phyloP scores from a whole-genome alignment of 2,888 invertebrate species.

The Hesperia comma region DNA sequence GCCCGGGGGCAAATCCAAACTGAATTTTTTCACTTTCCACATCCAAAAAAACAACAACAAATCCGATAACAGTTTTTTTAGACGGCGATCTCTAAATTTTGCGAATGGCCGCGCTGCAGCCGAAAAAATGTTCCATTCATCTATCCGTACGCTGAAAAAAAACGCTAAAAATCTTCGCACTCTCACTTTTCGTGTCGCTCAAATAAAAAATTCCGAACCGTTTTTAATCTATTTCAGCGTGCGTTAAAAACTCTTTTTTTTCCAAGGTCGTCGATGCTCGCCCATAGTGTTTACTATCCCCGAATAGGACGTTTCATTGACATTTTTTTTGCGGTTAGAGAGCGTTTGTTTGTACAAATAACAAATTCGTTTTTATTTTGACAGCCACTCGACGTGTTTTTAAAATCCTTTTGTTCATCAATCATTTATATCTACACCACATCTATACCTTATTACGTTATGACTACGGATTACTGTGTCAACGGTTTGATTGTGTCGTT shows the following conservation, averaged over 20 bases:
- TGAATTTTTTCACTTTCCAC: constrained; percentile 48
- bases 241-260: constrained; percentile 39
- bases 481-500: no score
- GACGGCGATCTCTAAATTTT: constrained; percentile 55
- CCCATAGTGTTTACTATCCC: constrained; percentile 37
- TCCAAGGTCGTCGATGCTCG: constrained; percentile 42
- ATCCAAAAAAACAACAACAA: constrained; percentile 45
- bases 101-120: constrained; percentile 49
- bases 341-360: constrained; percentile 26
- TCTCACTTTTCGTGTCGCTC: constrained; percentile 56
- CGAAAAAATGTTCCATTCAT: constrained; percentile 59
- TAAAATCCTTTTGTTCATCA: constrained; percentile 21
- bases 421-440: no score
- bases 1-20: constrained; percentile 24
- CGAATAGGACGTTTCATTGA: constrained; percentile 36
- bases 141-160: constrained; percentile 52
- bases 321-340: constrained; percentile 37
- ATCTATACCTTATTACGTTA: no score
- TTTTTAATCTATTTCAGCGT: constrained; percentile 50
- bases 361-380: constrained; percentile 34
- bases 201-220: constrained; percentile 54
- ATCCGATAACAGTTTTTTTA: constrained; percentile 50
- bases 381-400: constrained; percentile 27
- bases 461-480: no score
- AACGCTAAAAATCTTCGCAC: constrained; percentile 55